phyloP scores from a whole-genome alignment of 2,888 invertebrate genomes.

The Tortrix viridana region DNA sequence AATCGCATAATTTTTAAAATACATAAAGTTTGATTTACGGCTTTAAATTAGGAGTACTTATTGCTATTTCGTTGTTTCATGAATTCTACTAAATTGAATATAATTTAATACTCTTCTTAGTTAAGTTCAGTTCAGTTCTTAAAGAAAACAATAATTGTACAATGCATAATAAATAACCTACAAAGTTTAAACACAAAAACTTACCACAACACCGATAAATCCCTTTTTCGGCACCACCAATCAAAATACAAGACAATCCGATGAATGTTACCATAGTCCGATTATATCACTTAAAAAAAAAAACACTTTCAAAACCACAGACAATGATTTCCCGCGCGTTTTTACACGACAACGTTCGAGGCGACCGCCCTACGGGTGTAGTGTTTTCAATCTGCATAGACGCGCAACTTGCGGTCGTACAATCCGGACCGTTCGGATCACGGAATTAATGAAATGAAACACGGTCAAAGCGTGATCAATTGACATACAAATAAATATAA shows the following conservation, averaged over 20 bases:
- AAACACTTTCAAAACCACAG: conserved; percentile 28
- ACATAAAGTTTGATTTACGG: no score
- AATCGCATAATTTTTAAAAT: no score
- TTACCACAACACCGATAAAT: conserved; percentile 16
- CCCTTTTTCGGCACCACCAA: conserved; percentile 17
- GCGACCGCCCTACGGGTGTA: conserved; percentile 40
- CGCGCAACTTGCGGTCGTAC: conserved; percentile 24
- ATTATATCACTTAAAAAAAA: conserved; percentile 23
- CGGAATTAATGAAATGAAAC: conserved; percentile 41
- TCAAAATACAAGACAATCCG: conserved; percentile 8
- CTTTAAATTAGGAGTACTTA: no score
- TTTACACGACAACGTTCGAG: conserved; percentile 35
- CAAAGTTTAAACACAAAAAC: background rate
- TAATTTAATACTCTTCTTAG: no score
- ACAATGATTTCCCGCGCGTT: conserved; percentile 40
- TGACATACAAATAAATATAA: conserved; percentile 39
- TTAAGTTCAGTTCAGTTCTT: no score
- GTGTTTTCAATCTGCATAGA: conserved; percentile 33
- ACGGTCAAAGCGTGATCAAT: conserved; percentile 41
- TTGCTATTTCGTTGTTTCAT: no score
- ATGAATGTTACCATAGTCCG: conserved; percentile 5
- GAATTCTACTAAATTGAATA: no score
- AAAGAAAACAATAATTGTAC: no score
- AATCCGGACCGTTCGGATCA: conserved; percentile 40
- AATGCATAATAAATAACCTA: background rate